phyloP scores from a whole-genome alignment of 2,888 invertebrate species.

The Allophyes oxyacanthae region DNA sequence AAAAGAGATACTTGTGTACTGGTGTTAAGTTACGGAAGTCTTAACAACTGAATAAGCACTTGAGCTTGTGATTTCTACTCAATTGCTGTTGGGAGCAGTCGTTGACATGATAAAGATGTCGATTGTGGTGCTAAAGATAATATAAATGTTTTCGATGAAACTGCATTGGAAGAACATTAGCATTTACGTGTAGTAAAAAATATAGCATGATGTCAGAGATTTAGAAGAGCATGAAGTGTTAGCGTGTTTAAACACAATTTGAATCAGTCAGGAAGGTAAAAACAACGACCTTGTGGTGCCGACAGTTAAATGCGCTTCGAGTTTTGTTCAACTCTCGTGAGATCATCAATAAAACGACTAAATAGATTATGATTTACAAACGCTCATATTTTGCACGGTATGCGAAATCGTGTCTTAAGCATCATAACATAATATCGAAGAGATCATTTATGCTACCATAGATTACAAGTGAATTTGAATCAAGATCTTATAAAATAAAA shows the following conservation, averaged over 20 bases:
- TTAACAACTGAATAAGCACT: constrained; percentile 37
- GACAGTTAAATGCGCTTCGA: constrained; percentile 57
- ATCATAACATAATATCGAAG: too few species aligned
- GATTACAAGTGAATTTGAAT: too few species aligned
- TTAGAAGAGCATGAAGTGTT: constrained; percentile 29
- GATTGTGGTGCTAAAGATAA: constrained; percentile 30
- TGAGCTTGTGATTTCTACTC: constrained; percentile 50
- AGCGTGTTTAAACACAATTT: constrained; percentile 52
- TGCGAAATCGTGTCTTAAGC: background rate
- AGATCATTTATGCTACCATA: too few species aligned
- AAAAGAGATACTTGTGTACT: constrained; percentile 47
- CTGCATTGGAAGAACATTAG: constrained; percentile 13
- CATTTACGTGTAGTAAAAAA: constrained; percentile 16
- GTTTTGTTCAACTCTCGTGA: constrained; percentile 55
- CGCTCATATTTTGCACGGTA: constrained; percentile 17
- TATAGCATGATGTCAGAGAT: constrained; percentile 40
- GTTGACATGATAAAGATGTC: constrained; percentile 39
- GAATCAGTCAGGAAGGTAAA: constrained; percentile 65
- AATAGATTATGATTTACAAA: constrained; percentile 33
- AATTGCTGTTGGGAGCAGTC: constrained; percentile 32
- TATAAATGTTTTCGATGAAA: constrained; percentile 24
- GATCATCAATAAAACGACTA: constrained; percentile 53
- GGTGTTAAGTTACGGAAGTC: constrained; percentile 56
- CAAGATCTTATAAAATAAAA: background rate
- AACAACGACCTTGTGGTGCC: constrained; percentile 66